Evolutionary conservation across 2,797 vertebrate species (phyloP).

Genomic region (Mustela erminea): DNA sequence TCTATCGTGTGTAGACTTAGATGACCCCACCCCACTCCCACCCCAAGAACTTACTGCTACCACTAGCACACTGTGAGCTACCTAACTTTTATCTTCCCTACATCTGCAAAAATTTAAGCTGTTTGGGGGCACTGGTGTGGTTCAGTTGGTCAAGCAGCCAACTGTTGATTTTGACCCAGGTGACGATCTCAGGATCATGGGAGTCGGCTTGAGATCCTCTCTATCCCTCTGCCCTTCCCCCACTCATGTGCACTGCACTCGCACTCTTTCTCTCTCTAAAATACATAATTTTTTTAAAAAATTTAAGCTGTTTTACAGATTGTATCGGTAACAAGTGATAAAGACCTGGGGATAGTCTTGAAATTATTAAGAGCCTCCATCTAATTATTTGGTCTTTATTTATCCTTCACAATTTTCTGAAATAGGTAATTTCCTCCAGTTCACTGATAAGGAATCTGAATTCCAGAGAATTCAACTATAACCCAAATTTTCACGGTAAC

Average conservation of each 20-base stretch:
- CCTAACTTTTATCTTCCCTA: not conserved
- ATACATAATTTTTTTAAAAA: not conserved
- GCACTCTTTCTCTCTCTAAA: not conserved
- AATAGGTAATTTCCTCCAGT: not conserved
- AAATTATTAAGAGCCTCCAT: not conserved
- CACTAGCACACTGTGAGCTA: not conserved
- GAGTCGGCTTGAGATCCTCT: not conserved
- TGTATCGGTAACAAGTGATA: not conserved
- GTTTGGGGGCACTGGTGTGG: not conserved
- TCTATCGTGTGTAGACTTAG: not conserved
- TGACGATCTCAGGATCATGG: not conserved
- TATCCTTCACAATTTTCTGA: not conserved
- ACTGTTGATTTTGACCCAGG: not conserved
- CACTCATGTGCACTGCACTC: not conserved
- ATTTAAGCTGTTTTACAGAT: not conserved
- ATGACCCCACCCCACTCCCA: too few species aligned
- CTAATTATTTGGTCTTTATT: constrained; percentile 32
- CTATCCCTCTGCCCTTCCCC: not conserved
- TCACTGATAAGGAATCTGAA: not conserved
- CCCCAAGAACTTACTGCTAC: not conserved
- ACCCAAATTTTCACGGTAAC: not conserved
- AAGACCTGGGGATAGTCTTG: not conserved
- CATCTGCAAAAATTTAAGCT: not conserved
- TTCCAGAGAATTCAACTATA: not conserved
- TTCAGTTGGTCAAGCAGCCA: not conserved